phyloP scores from a whole-genome alignment of 2,797 vertebrate genomes.

The Crenichthys baileyi region DNA sequence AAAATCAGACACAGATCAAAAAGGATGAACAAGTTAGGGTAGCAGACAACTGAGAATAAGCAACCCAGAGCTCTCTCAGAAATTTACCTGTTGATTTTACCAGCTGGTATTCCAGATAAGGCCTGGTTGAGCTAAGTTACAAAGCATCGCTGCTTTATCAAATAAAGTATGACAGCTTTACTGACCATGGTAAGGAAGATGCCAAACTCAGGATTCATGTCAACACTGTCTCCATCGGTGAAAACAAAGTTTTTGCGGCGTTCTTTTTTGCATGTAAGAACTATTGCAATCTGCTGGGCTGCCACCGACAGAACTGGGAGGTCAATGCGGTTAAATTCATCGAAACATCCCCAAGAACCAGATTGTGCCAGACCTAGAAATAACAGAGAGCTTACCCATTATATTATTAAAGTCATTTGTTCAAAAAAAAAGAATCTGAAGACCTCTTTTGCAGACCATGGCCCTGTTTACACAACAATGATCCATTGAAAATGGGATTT shows the following conservation, averaged over 20 bases:
- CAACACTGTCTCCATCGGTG: conserved; percentile 92
- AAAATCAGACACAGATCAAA: neutral
- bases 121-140: neutral
- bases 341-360: conserved; percentile 98
- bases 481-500: no score
- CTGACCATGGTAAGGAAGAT: conserved; percentile 97
- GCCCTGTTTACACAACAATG: no score
- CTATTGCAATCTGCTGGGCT: conserved; percentile 94
- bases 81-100: no score
- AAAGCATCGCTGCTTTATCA: neutral
- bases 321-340: conserved; percentile 97
- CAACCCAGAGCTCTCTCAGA: neutral
- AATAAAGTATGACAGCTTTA: neutral
- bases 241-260: conserved; percentile 90
- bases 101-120: neutral
- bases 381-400: conserved; percentile 9
- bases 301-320: conserved; percentile 96
- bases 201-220: conserved; percentile 97
- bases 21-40: neutral
- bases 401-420: neutral
- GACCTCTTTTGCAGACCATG: neutral
- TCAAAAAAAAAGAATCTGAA: neutral
- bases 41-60: neutral
- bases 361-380: conserved; percentile 93
- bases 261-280: conserved; percentile 95